Percentiles rank a stretch among this genome's conserved stretches.
These are phyloP conservation scores for Eumerus sabulonum DNA, from an alignment of 2,888 invertebrate genomes.

Conservation along the genomic window DNA sequence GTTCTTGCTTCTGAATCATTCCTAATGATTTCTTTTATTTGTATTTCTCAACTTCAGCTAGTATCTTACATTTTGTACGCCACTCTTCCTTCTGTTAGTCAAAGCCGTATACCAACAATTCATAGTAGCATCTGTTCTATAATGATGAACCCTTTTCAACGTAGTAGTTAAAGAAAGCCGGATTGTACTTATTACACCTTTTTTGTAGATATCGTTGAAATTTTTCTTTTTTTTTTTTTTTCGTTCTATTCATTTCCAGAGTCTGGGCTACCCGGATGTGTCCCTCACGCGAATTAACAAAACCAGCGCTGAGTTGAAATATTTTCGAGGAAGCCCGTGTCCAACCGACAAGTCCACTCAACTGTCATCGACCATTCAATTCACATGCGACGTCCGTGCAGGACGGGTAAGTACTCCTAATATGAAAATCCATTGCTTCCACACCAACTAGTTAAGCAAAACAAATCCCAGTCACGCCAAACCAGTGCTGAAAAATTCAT, in stretches of 20 bases:
- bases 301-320: constrained; percentile 74
- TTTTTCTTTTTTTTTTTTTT: background rate
- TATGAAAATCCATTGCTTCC: background rate
- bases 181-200: background rate
- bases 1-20: no score
- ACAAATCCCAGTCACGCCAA: constrained; percentile 16
- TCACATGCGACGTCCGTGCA: constrained; percentile 75
- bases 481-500: constrained; percentile 23
- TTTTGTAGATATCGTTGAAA: background rate
- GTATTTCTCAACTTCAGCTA: no score
- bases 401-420: constrained; percentile 75
- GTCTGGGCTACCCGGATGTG: constrained; percentile 75
- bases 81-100: no score
- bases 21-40: no score
- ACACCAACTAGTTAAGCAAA: constrained; percentile 1
- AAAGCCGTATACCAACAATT: no score
- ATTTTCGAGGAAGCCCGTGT: constrained; percentile 75
- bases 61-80: no score
- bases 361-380: constrained; percentile 75
- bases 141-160: no score
- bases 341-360: constrained; percentile 72
- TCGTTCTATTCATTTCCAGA: constrained; percentile 1
- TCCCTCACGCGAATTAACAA: constrained; percentile 73
- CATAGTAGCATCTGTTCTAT: no score
- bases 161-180: no score